Base-by-base conservation (phyloP, 2,888 invertebrate genomes). In the Drosophila sordidula region DNA sequence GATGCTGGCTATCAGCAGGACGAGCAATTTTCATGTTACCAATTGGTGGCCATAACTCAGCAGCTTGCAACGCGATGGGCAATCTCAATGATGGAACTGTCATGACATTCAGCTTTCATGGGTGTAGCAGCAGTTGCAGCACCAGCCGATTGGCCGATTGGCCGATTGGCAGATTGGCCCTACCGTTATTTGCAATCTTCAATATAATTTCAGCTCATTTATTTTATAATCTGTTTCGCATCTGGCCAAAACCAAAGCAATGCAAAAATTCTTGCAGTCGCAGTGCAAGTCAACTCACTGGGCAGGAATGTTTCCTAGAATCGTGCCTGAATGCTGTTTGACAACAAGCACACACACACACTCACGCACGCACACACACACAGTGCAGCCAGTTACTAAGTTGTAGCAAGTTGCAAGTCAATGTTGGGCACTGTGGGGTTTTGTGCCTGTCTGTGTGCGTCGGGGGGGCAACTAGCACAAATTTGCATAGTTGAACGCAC, bases 281-380 rank as follows among this genome's bases (percentile, higher is more conserved):
- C 58, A 61, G 38, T 69, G 61, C 57, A 58, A 71, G 65, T 70
- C 82, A 64, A 73, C 58, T 74, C 84, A 76, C 70, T 70, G 78
- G 80, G 70, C 80, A 83, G 74, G 82, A 83, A 89, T 81, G 80
- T 77, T 90, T 90, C 90, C 78, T 81, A 89, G 90, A 90, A 90
- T 88, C 90, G 89, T 90, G 90, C 90, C 76, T 90, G 86, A 89
- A 90, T 90, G 90, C 81, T 90, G 90, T 90, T 87, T 87, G 87
- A 88, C 90, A 90, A 90, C 87, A 87, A 80, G 45, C 41, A 72
- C 42, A 46, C 9, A 59, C 18, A 62, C 49, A 64, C 49, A 46
- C 9, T 56, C 18, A 62, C 49, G 62, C 49, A 52, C 25, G 36
- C 46, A 69, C 26, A 52, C n/a, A 42, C 3, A 50, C 8, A 14